A percentile compares a stretch with the other conserved stretches of the same genome.
These are phyloP conservation scores for Sceloporus undulatus DNA, from an alignment of 2,113 vertebrate genomes.

Conservation along the genomic window DNA sequence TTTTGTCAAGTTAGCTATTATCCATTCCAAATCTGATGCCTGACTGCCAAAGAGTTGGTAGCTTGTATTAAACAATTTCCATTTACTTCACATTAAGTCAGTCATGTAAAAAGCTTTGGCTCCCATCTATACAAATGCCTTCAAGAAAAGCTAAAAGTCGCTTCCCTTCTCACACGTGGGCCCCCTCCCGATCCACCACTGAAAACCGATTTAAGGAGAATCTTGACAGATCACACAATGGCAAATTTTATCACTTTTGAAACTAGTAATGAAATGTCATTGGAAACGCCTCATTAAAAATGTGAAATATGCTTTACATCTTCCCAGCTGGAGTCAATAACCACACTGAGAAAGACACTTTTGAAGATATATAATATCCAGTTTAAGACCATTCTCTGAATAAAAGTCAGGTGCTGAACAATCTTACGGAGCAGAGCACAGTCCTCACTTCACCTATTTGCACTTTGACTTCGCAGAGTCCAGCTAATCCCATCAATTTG, in stretches of 20 bases:
- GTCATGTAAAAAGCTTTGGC: conserved; percentile 40
- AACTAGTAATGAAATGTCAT: conserved; percentile 60
- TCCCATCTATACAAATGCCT: conserved; percentile 36
- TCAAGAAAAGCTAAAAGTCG: conserved; percentile 43
- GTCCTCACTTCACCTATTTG: conserved; percentile 34
- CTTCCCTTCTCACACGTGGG: background rate
- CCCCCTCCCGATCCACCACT: background rate
- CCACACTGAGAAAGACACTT: conserved; percentile 51
- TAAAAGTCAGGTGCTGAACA: conserved; percentile 45
- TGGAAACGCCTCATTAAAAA: conserved; percentile 63
- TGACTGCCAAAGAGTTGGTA: conserved; percentile 51
- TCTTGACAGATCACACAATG: conserved; percentile 55
- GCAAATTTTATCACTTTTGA: conserved; percentile 48
- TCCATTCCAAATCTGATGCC: conserved; percentile 47
- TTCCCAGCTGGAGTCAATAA: conserved; percentile 48
- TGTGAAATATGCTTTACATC: conserved; percentile 49
- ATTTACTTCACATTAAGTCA: conserved; percentile 49
- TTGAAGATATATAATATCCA: conserved; percentile 48
- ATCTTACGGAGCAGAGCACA: background rate
- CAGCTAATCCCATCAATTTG: background rate
- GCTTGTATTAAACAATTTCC: conserved; percentile 44
- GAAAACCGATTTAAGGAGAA: conserved; percentile 48
- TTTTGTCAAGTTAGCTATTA: conserved; percentile 52
- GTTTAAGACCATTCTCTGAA: conserved; percentile 49
- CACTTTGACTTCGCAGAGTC: background rate